Evolutionary conservation across 2,888 invertebrate species (phyloP).

Genomic region (Syrista parreyssii): DNA sequence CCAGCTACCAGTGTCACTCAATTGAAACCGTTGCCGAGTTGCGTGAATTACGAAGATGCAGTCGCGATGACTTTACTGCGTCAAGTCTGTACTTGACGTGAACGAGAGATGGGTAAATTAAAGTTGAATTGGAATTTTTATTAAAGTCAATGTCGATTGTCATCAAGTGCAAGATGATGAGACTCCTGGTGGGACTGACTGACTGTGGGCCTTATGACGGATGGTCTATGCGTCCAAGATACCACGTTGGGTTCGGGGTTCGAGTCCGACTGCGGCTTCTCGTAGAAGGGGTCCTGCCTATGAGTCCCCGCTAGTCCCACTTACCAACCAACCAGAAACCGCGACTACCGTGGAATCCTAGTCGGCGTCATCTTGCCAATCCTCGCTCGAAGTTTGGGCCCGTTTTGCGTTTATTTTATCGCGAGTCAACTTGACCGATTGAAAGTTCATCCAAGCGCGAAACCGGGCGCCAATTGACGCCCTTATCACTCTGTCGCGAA

Average conservation of each 20-base stretch:
- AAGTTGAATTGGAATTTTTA: no score
- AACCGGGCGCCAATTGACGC: background rate
- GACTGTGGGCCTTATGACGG: background rate
- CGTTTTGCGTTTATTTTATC: constrained; percentile 6
- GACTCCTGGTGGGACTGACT: background rate
- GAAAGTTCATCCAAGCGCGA: background rate
- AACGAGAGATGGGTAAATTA: no score
- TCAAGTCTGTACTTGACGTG: background rate
- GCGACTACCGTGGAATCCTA: constrained; percentile 60
- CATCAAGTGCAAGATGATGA: background rate
- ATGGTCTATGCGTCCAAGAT: background rate
- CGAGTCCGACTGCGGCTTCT: constrained; percentile 63
- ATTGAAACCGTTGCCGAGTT: background rate
- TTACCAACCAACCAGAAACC: constrained; percentile 65
- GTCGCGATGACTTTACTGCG: background rate
- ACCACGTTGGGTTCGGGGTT: constrained; percentile 56
- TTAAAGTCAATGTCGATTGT: background rate
- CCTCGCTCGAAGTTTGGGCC: constrained; percentile 31
- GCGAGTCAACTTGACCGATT: background rate
- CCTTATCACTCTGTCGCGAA: constrained; percentile 7
- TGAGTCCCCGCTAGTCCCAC: constrained; percentile 67
- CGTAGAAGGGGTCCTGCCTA: constrained; percentile 63
- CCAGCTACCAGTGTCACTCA: background rate
- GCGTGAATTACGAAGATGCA: background rate
- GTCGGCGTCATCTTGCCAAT: constrained; percentile 51